Conservation (phyloP, 2,113 vertebrate genomes). For the Oncorhynchus keta region DNA sequence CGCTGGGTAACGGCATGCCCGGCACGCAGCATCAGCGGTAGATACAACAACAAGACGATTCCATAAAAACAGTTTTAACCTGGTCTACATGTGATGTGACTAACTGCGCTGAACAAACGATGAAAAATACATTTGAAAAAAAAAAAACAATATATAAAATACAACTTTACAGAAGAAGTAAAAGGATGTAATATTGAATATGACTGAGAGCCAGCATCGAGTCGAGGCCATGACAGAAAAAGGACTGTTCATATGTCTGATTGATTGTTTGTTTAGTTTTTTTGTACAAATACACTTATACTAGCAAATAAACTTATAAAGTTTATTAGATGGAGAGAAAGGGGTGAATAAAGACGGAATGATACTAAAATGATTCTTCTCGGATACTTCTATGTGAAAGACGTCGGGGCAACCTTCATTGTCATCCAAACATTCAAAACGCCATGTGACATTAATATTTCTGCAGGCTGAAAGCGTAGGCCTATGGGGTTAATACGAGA, state of each 20-base stretch:
- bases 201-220: conserved; percentile 37
- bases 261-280: conserved; percentile 69
- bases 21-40: conserved; percentile 90
- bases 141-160: conserved; percentile 70
- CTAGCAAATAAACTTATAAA: conserved; percentile 79
- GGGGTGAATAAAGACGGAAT: conserved; percentile 78
- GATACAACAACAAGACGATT: conserved; percentile 47
- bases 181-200: conserved; percentile 72
- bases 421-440: not conserved
- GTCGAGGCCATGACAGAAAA: conserved; percentile 53
- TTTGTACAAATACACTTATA: conserved; percentile 83
- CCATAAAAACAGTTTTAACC: conserved; percentile 44
- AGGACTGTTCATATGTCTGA: conserved; percentile 72
- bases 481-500: too few relatives aligned
- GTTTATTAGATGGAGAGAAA: conserved; percentile 80
- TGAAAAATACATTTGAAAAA: conserved; percentile 53
- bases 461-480: too few relatives aligned
- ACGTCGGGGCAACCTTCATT: not conserved
- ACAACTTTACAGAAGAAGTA: conserved; percentile 67
- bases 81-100: conserved; percentile 53
- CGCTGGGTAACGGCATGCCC: conserved; percentile 84
- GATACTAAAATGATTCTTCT: conserved; percentile 58
- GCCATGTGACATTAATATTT: too few relatives aligned
- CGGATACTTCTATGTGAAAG: conserved; percentile 56
- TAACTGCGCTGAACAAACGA: conserved; percentile 67